phyloP scores from a whole-genome alignment of 2,888 invertebrate genomes.

The Drosophila incognita region DNA sequence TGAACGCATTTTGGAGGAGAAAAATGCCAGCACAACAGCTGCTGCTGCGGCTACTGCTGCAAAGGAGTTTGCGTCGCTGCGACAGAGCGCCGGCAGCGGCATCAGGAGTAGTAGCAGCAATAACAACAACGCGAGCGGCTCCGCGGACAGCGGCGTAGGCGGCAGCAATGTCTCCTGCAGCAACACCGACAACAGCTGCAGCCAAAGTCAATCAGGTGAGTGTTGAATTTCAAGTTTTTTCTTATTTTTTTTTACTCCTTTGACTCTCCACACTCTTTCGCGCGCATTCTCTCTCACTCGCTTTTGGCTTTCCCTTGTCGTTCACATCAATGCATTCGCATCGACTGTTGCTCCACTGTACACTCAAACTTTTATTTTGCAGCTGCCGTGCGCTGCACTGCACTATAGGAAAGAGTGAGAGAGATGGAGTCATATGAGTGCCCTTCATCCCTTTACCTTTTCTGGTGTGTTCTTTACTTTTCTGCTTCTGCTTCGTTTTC shows the following conservation, averaged over 20 bases:
- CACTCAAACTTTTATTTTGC: constrained; percentile 40
- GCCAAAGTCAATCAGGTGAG: constrained; percentile 81
- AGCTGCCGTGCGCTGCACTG: constrained; percentile 37
- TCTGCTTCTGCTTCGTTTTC: constrained; percentile 1
- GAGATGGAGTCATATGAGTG: constrained; percentile 7
- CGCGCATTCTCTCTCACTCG: constrained; percentile 8
- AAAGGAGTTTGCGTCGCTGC: constrained; percentile 49
- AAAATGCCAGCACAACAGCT: constrained; percentile 62
- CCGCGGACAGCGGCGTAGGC: constrained; percentile 71
- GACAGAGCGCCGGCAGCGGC: constrained; percentile 35
- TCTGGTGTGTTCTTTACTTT: constrained; percentile 5
- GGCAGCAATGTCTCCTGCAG: constrained; percentile 72
- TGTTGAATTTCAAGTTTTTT: constrained; percentile 55
- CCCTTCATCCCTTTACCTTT: constrained; percentile 56
- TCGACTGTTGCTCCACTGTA: constrained; percentile 29
- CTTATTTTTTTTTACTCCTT: constrained; percentile 19
- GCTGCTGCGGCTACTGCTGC: constrained; percentile 50
- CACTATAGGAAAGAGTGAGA: constrained; percentile 18
- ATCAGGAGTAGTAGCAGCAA: constrained; percentile 35
- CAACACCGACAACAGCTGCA: constrained; percentile 80
- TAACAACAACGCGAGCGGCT: constrained; percentile 64
- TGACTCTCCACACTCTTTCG: constrained; percentile 12
- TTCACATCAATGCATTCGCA: constrained; percentile 1
- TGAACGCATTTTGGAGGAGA: constrained; percentile 88
- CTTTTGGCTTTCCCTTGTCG: constrained; percentile 38